These are phyloP conservation scores for Anolis apletophallus DNA, from an alignment of 2,797 vertebrate species.

Conservation along the genomic window DNA sequence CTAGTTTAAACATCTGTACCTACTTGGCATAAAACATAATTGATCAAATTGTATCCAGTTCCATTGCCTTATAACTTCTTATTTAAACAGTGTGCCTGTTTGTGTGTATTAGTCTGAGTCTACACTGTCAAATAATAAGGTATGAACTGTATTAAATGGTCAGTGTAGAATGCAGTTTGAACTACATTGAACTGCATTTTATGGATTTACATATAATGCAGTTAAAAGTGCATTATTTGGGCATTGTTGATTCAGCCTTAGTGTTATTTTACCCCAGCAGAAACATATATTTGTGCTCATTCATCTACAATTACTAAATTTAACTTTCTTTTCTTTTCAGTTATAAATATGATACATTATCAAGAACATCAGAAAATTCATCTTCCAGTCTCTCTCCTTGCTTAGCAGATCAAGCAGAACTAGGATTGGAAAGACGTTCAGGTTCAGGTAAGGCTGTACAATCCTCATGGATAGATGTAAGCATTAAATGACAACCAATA, in stretches of 20 bases:
- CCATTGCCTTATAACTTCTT: not conserved
- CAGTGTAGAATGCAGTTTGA: too few species aligned
- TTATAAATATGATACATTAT: slow-evolving; percentile 69
- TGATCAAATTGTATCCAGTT: not conserved
- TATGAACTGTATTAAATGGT: too few species aligned
- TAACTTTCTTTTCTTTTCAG: slow-evolving; percentile 57
- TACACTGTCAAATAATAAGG: too few species aligned
- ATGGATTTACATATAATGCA: too few species aligned
- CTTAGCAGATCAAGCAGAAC: slow-evolving; percentile 10
- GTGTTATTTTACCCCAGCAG: not conserved
- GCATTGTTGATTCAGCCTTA: too few species aligned
- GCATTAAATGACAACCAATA: too few species aligned
- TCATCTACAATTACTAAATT: slow-evolving; percentile 21
- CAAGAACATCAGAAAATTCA: slow-evolving; percentile 27
- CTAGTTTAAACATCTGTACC: not conserved
- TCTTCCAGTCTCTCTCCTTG: slow-evolving; percentile 60
- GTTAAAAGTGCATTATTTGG: too few species aligned
- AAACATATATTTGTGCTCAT: not conserved
- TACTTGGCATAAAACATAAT: not conserved
- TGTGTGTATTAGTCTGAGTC: too few species aligned
- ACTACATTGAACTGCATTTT: too few species aligned
- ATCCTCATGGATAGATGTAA: not conserved
- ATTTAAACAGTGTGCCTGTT: not conserved
- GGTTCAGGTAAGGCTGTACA: slow-evolving; percentile 35
- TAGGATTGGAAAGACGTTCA: slow-evolving; percentile 14